Evolutionary conservation across 1,140 invertebrate genomes (phyloP), one percentile per base, ranked within the genome.

Genomic region (Protaetia brevitarsis): DNA sequence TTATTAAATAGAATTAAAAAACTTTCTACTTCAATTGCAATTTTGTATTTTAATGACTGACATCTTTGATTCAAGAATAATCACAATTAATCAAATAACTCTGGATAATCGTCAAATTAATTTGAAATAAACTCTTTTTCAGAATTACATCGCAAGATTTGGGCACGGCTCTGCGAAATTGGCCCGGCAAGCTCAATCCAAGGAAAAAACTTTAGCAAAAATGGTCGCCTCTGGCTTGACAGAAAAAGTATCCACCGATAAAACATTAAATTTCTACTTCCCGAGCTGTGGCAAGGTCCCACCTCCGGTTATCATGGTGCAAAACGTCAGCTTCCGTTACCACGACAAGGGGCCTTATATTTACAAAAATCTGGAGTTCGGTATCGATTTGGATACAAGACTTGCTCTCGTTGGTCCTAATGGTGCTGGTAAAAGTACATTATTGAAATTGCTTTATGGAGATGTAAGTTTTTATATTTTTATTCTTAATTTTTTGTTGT

Each of bases 141-240:
- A 93, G 88, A 98, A 99, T 79, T 99, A 99, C 79, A 98, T 99
- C 71, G 98, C 97, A 0, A 82, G 97, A 61, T 99, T 99, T 82
- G 98, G 98, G 86, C 97, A 99, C 79, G 98, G 98, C 74, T 96
- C 93, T 51, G 97, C 97, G 0, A 99, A 99, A 82, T 80, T 99
- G 36, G 98, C 98, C 0, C 84, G 97, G 65, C 98, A 99, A 79
- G 98, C 98, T 45, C 97, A 99, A 80, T 97, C 95, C 65, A 99
- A 99, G 81, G 97, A 99, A 81, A 99, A 99, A 80, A 99, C 97
- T 0, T 79, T 99, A 56, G 96, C 95, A 3, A 99, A 99, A 82
- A 99, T 99, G 97, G 94, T 99, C 5, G 94, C 97, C 57, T 90
- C 93, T 76, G 97, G 97, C 3, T 82, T 99, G 4, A 99, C 97